Conservation (phyloP, 2,888 invertebrate species). For the Celastrina argiolus region DNA sequence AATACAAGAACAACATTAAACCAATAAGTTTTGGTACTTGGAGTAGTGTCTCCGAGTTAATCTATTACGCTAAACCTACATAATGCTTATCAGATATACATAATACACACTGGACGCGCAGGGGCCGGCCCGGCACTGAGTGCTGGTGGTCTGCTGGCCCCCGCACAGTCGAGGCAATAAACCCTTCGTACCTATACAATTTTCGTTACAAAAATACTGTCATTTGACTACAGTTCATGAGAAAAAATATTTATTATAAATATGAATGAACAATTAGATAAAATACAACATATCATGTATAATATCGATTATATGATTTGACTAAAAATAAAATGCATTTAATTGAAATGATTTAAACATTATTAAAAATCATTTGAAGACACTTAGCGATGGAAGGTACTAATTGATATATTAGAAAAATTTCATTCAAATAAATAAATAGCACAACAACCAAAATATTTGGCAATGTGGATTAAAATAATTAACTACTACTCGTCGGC, state of each 20-base stretch:
- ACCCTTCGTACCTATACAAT: constrained; percentile 74
- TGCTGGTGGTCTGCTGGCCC: constrained; percentile 26
- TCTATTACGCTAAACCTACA: constrained; percentile 78
- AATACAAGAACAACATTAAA: constrained; percentile 76
- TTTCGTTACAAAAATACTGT: constrained; percentile 78
- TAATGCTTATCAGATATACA: constrained; percentile 77
- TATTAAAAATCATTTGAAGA: constrained; percentile 67
- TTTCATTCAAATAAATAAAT: constrained; percentile 62
- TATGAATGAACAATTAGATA: constrained; percentile 69
- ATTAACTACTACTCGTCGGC: constrained; percentile 65
- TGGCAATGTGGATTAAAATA: constrained; percentile 73
- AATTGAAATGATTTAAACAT: constrained; percentile 74
- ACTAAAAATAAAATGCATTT: constrained; percentile 77
- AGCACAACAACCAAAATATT: constrained; percentile 76
- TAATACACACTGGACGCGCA: constrained; percentile 48
- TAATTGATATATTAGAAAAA: constrained; percentile 64
- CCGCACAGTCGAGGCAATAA: constrained; percentile 52
- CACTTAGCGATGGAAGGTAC: constrained; percentile 71
- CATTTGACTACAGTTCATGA: constrained; percentile 79
- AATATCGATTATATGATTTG: constrained; percentile 75
- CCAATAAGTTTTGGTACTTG: constrained; percentile 77
- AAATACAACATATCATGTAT: constrained; percentile 67
- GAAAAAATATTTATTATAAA: constrained; percentile 68
- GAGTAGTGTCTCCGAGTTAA: constrained; percentile 68
- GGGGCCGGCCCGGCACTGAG: constrained; percentile 30